phyloP scores from a whole-genome alignment of 2,888 invertebrate species.

The Caradrina clavipalpis region DNA sequence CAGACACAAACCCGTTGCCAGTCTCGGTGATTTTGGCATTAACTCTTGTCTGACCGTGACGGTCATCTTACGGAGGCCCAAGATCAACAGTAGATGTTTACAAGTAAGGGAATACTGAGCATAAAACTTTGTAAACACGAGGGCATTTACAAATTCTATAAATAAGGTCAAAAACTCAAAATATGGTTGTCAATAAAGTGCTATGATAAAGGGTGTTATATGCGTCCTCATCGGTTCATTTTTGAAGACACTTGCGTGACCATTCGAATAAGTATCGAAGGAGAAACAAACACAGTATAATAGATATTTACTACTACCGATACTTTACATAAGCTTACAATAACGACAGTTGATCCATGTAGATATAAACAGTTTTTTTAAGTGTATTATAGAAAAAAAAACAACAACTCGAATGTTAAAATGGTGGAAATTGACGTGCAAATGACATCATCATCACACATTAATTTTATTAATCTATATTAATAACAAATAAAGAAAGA shows the following conservation, averaged over 20 bases:
- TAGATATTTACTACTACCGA: conserved; percentile 9
- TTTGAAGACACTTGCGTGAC: conserved; percentile 9
- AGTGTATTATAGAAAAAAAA: neutral
- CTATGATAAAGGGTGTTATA: neutral
- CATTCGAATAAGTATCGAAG: conserved; percentile 1
- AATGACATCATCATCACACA: conserved; percentile 56
- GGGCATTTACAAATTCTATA: no score
- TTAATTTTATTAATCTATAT: conserved; percentile 32
- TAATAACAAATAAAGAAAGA: no score
- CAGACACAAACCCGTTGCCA: neutral
- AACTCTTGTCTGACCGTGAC: neutral
- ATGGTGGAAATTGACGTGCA: conserved; percentile 36
- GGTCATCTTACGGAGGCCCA: neutral
- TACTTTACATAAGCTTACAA: conserved; percentile 5
- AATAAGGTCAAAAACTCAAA: no score
- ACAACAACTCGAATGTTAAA: conserved; percentile 7
- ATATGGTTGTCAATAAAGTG: no score
- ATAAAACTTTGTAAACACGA: neutral
- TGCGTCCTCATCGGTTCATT: neutral
- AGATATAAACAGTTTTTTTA: neutral
- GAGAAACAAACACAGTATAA: neutral
- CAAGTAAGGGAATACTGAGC: neutral
- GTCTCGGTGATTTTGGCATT: neutral
- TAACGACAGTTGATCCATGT: neutral
- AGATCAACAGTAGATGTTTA: neutral